These are phyloP conservation scores for Crotophaga sulcirostris DNA, from an alignment of 2,113 vertebrate species.

Conservation along the genomic window DNA sequence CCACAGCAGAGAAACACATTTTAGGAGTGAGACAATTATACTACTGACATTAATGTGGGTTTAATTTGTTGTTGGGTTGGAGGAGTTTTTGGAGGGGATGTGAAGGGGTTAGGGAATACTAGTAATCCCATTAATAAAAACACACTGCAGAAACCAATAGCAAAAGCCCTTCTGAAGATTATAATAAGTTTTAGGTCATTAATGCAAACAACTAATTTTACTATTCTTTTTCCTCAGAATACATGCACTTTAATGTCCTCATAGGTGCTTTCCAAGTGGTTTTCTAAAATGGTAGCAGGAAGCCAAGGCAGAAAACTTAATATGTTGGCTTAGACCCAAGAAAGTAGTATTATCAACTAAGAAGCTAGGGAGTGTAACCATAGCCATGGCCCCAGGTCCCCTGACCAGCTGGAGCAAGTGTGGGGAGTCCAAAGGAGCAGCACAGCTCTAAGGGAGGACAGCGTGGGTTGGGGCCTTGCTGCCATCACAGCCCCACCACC, in stretches of 20 bases:
- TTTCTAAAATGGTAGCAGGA: neutral
- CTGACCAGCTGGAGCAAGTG: accelerated
- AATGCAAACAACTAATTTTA: neutral
- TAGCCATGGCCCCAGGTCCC: accelerated
- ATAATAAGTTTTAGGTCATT: neutral
- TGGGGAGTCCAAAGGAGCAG: neutral
- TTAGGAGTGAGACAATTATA: neutral
- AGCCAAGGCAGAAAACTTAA: neutral
- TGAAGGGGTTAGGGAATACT: neutral
- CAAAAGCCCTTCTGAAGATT: neutral
- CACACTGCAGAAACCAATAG: neutral
- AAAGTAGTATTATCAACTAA: neutral
- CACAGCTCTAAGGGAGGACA: accelerated
- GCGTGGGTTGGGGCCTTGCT: accelerated
- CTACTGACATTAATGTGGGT: neutral
- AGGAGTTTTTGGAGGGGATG: neutral
- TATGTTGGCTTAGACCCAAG: neutral
- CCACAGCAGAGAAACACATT: slow-evolving; percentile 34
- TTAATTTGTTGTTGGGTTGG: neutral
- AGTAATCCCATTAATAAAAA: neutral
- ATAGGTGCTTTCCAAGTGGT: neutral
- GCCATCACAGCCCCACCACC: neutral
- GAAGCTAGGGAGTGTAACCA: accelerated
- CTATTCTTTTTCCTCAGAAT: neutral
- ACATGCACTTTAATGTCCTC: neutral